Evolutionary conservation across 2,888 invertebrate genomes (phyloP).

Genomic region (Drosophila tanythrix): DNA sequence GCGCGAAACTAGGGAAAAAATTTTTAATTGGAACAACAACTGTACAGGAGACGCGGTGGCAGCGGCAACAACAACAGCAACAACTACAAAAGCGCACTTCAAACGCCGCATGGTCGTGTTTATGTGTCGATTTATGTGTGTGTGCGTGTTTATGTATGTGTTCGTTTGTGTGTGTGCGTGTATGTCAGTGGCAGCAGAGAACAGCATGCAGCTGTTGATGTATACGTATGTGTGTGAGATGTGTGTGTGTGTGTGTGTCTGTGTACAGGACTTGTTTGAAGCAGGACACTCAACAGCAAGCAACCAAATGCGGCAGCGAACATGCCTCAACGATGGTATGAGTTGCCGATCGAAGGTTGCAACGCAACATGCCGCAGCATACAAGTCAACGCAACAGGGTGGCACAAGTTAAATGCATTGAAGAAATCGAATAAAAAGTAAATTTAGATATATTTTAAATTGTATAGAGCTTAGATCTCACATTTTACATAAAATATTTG

Average conservation of each 20-base stretch:
- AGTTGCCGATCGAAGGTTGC: conserved; percentile 11
- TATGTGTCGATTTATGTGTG: conserved; percentile 34
- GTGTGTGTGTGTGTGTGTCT: conserved; percentile 29
- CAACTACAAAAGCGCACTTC: conserved; percentile 68
- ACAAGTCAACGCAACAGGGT: conserved; percentile 46
- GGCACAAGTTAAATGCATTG: conserved; percentile 13
- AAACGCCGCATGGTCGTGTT: conserved; percentile 59
- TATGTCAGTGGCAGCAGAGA: conserved; percentile 36
- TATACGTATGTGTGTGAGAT: conserved; percentile 12
- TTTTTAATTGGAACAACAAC: conserved; percentile 83
- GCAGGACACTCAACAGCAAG: conserved; percentile 42
- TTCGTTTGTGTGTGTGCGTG: conserved; percentile 30
- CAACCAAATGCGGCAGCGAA: conserved; percentile 35
- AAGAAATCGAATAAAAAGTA: background rate
- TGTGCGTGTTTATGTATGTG: conserved; percentile 16
- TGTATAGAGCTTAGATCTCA: accelerated
- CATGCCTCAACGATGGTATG: background rate
- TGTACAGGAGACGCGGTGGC: conserved; percentile 70
- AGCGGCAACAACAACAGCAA: conserved; percentile 38
- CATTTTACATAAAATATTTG: background rate
- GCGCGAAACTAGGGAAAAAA: conserved; percentile 82
- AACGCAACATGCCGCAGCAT: conserved; percentile 22
- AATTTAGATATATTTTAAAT: background rate
- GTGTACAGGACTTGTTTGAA: conserved; percentile 69
- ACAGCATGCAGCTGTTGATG: conserved; percentile 61